Conservation (phyloP, 2,113 vertebrate species). For the Forbesichthys papilliferus region DNA sequence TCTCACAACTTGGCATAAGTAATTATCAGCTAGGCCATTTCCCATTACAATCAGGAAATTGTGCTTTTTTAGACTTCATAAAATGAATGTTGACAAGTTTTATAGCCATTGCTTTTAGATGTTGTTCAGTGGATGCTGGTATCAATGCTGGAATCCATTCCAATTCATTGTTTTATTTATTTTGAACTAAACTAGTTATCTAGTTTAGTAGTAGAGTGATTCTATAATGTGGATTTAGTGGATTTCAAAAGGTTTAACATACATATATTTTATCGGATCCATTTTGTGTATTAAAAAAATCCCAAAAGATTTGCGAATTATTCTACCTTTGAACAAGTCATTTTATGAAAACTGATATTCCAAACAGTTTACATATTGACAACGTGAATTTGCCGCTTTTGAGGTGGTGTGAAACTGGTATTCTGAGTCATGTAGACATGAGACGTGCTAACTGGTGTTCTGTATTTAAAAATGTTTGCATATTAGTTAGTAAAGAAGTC, state of each 20-base stretch:
- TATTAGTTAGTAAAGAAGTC: not conserved
- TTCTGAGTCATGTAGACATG: too few species aligned
- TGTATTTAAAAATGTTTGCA: not conserved
- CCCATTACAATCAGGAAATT: conserved; percentile 14
- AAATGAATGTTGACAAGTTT: not conserved
- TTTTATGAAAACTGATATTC: conserved; percentile 1
- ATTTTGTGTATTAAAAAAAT: too few species aligned
- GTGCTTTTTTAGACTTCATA: conserved; percentile 24
- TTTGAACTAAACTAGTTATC: conserved; percentile 10
- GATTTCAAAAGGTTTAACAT: too few species aligned
- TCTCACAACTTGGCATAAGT: too few species aligned
- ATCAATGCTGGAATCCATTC: conserved; percentile 16
- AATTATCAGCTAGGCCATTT: conserved; percentile 5
- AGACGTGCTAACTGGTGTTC: conserved; percentile 4
- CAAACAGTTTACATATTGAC: not conserved
- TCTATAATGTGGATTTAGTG: conserved; percentile 29
- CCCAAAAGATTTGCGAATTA: not conserved
- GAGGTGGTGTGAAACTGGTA: conserved; percentile 23
- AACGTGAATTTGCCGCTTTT: conserved; percentile 16
- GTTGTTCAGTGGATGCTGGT: conserved; percentile 1
- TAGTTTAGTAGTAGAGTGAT: not conserved
- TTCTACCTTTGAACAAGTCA: conserved; percentile 14
- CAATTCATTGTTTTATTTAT: conserved; percentile 13
- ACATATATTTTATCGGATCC: too few species aligned
- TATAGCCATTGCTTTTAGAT: not conserved